Evolutionary conservation across 1,140 invertebrate species (phyloP), one percentile per base, ranked within the genome.

Genomic region (Drosophila sp.): DNA sequence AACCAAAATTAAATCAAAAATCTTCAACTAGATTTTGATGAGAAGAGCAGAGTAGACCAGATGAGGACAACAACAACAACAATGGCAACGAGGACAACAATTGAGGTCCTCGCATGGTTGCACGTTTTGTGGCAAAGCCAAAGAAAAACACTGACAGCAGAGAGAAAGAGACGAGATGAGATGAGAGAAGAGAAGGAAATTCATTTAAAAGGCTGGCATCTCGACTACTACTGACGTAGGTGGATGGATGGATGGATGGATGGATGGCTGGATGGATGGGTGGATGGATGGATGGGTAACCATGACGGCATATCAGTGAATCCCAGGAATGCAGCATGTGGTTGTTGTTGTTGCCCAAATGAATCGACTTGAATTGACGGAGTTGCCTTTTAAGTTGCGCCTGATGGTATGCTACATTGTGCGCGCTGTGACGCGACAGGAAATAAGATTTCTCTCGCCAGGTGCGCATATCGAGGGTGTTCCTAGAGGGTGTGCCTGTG

Each of bases 11-110:
- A 86, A 86, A 86, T 86, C 83, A 86, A 87, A 86, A 87, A 83
- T 82, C 79, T 86, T 82, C 82, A 82, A 86, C 83, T 87, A 70
- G 83, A 87, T 86, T 86, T 87, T 86, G 83, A 86, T 87, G 83
- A 84, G 72, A 50, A 38, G 11, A n/a, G 17, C 1, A n/a, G 11
- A 23, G 35, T 17, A 38, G 7, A 35, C 4, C 2, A 6, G 10
- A 4, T 56, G 63, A 50, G 44, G 23, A 25, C 27, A n/a, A 60
- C n/a, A 44, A 38, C 56, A 33, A 23, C 40, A 61, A 44, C 3
- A 33, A 2, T 25, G 32, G 25, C 55, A 47, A n/a, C 54, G 58
- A 63, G 61, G 66, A 64, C 79, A 86, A 85, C 81, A 86, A 86
- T 85, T 63, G 73, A 68, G 55, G 66, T 54, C 38, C 61, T 71